Base-by-base conservation (phyloP, 2,888 invertebrate genomes). In the Limenitis arthemis region DNA sequence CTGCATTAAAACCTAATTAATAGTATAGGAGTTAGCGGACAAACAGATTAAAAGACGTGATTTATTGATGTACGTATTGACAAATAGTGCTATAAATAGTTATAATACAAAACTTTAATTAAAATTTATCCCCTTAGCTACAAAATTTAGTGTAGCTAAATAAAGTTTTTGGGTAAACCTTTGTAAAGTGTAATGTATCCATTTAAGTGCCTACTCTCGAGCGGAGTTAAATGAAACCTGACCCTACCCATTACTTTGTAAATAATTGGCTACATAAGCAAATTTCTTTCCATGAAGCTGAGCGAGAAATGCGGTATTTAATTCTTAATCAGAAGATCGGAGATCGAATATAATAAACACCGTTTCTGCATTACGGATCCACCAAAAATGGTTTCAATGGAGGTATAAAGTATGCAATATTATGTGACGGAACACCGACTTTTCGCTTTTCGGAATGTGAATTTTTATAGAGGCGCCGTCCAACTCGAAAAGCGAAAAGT, bases 331-430 rank as follows among this genome's bases (percentile, higher is more conserved):
- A 77, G 72, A 67, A 65, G 59, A 62, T 66, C 61, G 63, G 64
- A 63, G 65, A 66, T 70, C 68, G 66, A 68, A 69, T 65, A 64
- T 70, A 70, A 70, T 75, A 75, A 80, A 82, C 81, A 80, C 78
- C 75, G 74, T 75, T 78, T 71, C 65, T 75, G 73, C 78, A 79
- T 81, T 79, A 77, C 74, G 70, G 65, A 70, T 69, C 69, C 66
- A 68, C 73, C 73, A 68, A 59, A 79, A 77, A 72, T 67, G 65
- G 64, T 69, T 62, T 66, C 67, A 75, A 75, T 67, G 70, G 61
- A 66, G 61, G 58, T 73, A 81, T 83, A 83, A 83, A 81, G 73
- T 68, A 59, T 59, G 63, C 62, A 60, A 78, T 56, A 69, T 82
- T 76, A 83, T 84, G 75, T 73, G 81, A 76, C 78, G 73, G 61